Evolutionary conservation across 2,888 invertebrate genomes (phyloP).

Genomic region (Eilema sororculum): DNA sequence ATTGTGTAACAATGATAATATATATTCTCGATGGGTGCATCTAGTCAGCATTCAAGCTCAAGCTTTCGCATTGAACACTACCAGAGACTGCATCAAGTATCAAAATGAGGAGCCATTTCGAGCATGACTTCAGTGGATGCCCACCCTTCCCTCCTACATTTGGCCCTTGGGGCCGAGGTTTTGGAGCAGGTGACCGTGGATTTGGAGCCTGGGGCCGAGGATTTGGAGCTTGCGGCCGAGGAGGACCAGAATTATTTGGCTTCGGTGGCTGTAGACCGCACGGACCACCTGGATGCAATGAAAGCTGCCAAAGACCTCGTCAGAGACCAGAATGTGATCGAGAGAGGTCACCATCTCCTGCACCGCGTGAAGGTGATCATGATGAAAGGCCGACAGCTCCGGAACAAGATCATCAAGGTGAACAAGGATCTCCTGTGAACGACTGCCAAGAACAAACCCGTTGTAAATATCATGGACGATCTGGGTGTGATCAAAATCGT

Average conservation of each 20-base stretch:
- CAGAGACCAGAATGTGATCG: not conserved
- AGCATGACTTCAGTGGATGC: slow-evolving; percentile 16
- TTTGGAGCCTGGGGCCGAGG: not conserved
- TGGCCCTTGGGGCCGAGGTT: slow-evolving; percentile 7
- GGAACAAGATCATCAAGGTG: not conserved
- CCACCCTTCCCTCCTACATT: slow-evolving; percentile 12
- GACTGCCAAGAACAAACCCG: not conserved
- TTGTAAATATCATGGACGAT: slow-evolving; percentile 17
- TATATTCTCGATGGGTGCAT: slow-evolving; percentile 20
- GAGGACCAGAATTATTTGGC: not conserved
- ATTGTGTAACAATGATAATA: slow-evolving; percentile 20
- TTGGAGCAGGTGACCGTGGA: not conserved
- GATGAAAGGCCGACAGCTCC: not conserved
- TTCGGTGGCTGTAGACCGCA: slow-evolving; percentile 10
- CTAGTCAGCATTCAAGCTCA: slow-evolving; percentile 14
- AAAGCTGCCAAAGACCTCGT: not conserved
- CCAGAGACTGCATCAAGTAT: not conserved
- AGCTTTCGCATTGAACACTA: not conserved
- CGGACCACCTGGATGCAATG: slow-evolving; percentile 13
- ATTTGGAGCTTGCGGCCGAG: slow-evolving; percentile 15
- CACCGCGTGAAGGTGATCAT: not conserved
- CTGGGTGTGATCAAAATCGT: slow-evolving; percentile 15
- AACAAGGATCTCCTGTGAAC: not conserved
- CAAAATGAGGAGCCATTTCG: slow-evolving; percentile 36
- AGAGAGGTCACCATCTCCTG: slow-evolving; percentile 9